Percentiles rank a stretch among this genome's conserved stretches.
phyloP scores from a whole-genome alignment of 2,888 invertebrate genomes.

The Macrosoma leucophasiata region DNA sequence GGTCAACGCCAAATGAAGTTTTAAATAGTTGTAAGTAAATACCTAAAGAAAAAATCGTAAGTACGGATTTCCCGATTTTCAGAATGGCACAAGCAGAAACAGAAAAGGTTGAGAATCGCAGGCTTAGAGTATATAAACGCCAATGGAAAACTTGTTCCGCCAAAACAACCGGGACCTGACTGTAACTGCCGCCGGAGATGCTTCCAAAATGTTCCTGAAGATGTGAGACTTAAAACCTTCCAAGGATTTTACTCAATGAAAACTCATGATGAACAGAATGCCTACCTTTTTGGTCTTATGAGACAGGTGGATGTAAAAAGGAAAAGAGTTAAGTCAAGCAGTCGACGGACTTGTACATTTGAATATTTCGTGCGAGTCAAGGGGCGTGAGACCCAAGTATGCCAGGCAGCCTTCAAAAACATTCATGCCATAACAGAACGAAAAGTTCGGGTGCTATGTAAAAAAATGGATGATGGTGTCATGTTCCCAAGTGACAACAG shows the following conservation, averaged over 20 bases:
- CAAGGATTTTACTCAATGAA: constrained; percentile 75
- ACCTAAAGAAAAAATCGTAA: constrained; percentile 8
- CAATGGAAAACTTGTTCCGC: constrained; percentile 74
- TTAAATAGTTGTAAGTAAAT: constrained; percentile 4
- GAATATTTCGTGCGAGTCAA: constrained; percentile 74
- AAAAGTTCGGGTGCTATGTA: constrained; percentile 73
- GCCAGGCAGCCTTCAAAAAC: constrained; percentile 75
- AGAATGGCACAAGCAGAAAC: constrained; percentile 78
- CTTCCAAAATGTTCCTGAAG: constrained; percentile 69
- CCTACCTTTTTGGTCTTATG: constrained; percentile 75
- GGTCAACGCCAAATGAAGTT: constrained; percentile 4
- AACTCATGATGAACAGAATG: constrained; percentile 76
- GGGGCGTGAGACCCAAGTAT: constrained; percentile 73
- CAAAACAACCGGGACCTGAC: constrained; percentile 70
- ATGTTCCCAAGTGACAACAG: constrained; percentile 76
- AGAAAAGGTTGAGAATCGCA: constrained; percentile 71
- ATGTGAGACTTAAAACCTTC: constrained; percentile 67
- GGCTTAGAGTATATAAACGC: constrained; percentile 74
- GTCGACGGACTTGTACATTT: constrained; percentile 72
- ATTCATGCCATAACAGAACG: constrained; percentile 75
- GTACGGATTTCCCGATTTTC: constrained; percentile 35
- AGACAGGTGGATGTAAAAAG: constrained; percentile 74
- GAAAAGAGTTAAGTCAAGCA: constrained; percentile 72
- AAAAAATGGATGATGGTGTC: constrained; percentile 76
- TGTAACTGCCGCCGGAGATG: constrained; percentile 72